Evolutionary conservation across 2,113 vertebrate species (phyloP), one percentile per base, ranked within the genome.

Genomic region (Odobenus rosmarus): DNA sequence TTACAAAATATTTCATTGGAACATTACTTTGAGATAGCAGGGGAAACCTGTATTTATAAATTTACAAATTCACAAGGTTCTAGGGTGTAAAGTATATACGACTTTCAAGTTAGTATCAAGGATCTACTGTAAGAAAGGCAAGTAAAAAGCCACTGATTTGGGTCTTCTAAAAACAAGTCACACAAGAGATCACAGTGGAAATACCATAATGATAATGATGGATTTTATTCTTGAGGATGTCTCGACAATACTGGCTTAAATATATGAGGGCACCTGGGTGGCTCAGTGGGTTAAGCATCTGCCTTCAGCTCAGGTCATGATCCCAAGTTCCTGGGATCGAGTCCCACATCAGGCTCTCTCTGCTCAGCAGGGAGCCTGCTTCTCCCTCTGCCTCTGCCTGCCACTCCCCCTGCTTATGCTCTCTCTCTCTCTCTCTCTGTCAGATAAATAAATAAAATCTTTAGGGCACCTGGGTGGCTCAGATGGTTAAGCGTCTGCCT

Each of bases 11-110:
- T 79, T 79, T 79, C 31, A n/a, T 33, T 21, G 76, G 76, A 79
- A 53, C 31, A 33, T 9, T 79, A 46, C 74, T 76, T 46, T 77
- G 46, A 11, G 31, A 53, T 53, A 79, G 31, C 15, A 31, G 49
- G 18, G 16, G 2, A 49, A 79, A 79, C 8, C 28, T 51, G 28
- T 79, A 51, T 96, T 94, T 92, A 89, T 91, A 74, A 96, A 95
- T 80, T 36, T 64, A 83, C 31, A 14, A 7, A 46, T 90, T 90
- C 46, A 72, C 15, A 55, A 88, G 5, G 11, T 93, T 89, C 62
- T 16, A 46, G 31, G 46, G 16, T 82, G 24, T 55, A 94, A 94
- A 76, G 33, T 42, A 51, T 13, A 2, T 51, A 19, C n/a, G 51
- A 67, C 36, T 86, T 23, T 71, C n/a, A 92, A 57, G 33, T 46